phyloP scores from a whole-genome alignment of 2,888 invertebrate species.

The Scelioninae gen. 1 region DNA sequence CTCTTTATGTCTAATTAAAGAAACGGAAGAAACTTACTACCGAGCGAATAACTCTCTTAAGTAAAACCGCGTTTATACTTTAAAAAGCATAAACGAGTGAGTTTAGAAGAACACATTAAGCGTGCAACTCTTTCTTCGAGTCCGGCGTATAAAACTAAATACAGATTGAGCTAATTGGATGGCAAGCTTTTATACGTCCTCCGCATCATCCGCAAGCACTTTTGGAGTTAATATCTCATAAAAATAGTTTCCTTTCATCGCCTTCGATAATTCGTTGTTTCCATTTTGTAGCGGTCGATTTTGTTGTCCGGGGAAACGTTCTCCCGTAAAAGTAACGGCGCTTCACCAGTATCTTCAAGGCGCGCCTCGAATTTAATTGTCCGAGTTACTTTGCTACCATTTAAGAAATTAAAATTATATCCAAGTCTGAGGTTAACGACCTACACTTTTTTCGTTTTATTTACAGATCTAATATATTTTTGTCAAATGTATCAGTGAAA shows the following conservation, averaged over 20 bases:
- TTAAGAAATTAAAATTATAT: constrained; percentile 49
- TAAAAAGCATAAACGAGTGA: constrained; percentile 10
- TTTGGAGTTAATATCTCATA: constrained; percentile 33
- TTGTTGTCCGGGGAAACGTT: constrained; percentile 19
- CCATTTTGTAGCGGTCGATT: constrained; percentile 19
- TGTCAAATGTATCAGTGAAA: background rate
- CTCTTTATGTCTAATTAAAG: no score
- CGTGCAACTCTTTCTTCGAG: background rate
- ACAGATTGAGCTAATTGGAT: constrained; percentile 36
- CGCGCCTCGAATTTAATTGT: constrained; percentile 38
- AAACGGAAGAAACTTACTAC: no score
- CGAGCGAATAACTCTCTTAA: background rate
- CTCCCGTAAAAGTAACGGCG: constrained; percentile 24
- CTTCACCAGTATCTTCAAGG: constrained; percentile 8
- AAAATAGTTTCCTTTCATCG: constrained; percentile 25
- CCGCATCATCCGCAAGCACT: constrained; percentile 20
- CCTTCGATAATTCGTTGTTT: constrained; percentile 31
- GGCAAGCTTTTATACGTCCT: constrained; percentile 14
- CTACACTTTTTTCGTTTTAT: constrained; percentile 6
- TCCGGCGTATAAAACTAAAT: constrained; percentile 19
- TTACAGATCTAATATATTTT: background rate
- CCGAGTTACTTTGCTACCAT: constrained; percentile 23
- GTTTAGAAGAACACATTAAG: constrained; percentile 12
- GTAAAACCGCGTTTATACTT: constrained; percentile 14
- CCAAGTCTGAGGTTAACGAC: constrained; percentile 2